phyloP scores from a whole-genome alignment of 2,113 vertebrate genomes.

The Thunnus maccoyii region DNA sequence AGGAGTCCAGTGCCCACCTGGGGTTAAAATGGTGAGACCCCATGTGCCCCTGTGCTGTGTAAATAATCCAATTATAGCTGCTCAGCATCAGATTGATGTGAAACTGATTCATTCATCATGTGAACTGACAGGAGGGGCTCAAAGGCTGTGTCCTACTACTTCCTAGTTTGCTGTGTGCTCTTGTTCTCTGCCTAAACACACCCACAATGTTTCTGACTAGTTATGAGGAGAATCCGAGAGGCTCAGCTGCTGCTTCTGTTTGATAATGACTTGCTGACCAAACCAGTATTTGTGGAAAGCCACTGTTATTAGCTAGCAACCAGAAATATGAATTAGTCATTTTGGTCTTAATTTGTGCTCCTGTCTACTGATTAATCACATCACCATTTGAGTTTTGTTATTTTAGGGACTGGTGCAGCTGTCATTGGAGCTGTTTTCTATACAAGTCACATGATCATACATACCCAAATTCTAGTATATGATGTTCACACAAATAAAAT shows the following conservation, averaged over 20 bases:
- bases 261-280: constrained; percentile 33
- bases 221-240: constrained; percentile 29
- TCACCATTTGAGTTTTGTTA: not conserved
- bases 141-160: constrained; percentile 44
- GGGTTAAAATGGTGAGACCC: constrained; percentile 71
- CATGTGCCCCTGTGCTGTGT: constrained; percentile 76
- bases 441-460: not conserved
- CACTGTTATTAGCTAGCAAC: constrained; percentile 1
- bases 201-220: constrained; percentile 55
- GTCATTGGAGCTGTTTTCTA: not conserved
- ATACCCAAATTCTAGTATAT: not conserved
- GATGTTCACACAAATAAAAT: not conserved
- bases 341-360: constrained; percentile 2
- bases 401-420: not conserved
- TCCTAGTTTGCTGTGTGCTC: constrained; percentile 26
- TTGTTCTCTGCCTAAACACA: constrained; percentile 41
- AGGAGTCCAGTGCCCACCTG: constrained; percentile 72
- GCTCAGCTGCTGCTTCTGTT: constrained; percentile 51
- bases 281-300: constrained; percentile 5
- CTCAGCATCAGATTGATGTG: constrained; percentile 83
- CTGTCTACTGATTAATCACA: not conserved
- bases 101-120: constrained; percentile 85
- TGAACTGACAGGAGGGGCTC: constrained; percentile 73
- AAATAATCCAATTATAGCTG: constrained; percentile 85
- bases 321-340: not conserved